Evolutionary conservation across 1,140 invertebrate genomes (phyloP).

Genomic region (Macrostomum lignano): DNA sequence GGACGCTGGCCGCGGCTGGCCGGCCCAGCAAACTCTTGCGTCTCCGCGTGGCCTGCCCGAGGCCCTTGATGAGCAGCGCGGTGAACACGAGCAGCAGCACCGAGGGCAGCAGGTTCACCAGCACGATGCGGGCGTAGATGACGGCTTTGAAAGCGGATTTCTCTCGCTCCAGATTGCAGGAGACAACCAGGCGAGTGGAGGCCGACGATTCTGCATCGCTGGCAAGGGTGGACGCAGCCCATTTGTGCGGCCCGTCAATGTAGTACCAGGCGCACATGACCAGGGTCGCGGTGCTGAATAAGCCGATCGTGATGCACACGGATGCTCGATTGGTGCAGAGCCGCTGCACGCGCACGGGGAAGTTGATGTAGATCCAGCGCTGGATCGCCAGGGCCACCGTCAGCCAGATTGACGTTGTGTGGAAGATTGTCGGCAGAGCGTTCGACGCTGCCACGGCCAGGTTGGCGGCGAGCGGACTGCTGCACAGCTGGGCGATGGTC

Average conservation of each 20-base stretch:
- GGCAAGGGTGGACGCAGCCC: constrained; percentile 29
- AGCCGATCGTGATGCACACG: not conserved
- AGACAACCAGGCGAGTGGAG: not conserved
- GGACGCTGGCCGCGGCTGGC: constrained; percentile 48
- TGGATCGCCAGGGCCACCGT: constrained; percentile 50
- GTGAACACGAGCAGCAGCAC: constrained; percentile 59
- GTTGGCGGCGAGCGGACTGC: too few species aligned
- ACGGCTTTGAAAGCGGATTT: constrained; percentile 14
- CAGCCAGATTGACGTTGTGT: constrained; percentile 56
- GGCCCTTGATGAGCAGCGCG: constrained; percentile 49
- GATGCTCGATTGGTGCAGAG: constrained; percentile 1
- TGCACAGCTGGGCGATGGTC: too few species aligned
- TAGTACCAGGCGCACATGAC: constrained; percentile 51
- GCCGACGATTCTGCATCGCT: constrained; percentile 28
- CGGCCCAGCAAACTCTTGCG: constrained; percentile 12
- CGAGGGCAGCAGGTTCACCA: constrained; percentile 63
- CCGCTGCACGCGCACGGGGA: constrained; percentile 31
- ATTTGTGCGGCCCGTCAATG: constrained; percentile 34
- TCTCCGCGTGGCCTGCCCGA: constrained; percentile 45
- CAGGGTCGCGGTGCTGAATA: constrained; percentile 40
- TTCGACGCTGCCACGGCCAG: too few species aligned
- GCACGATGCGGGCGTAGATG: constrained; percentile 50
- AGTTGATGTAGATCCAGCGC: constrained; percentile 45
- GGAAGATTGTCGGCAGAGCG: constrained; percentile 44
- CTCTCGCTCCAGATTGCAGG: constrained; percentile 6